Evolutionary conservation across 2,113 vertebrate genomes (phyloP), one percentile per base, ranked within the genome.

Genomic region (Sinocyclocheilus maitianheensis): DNA sequence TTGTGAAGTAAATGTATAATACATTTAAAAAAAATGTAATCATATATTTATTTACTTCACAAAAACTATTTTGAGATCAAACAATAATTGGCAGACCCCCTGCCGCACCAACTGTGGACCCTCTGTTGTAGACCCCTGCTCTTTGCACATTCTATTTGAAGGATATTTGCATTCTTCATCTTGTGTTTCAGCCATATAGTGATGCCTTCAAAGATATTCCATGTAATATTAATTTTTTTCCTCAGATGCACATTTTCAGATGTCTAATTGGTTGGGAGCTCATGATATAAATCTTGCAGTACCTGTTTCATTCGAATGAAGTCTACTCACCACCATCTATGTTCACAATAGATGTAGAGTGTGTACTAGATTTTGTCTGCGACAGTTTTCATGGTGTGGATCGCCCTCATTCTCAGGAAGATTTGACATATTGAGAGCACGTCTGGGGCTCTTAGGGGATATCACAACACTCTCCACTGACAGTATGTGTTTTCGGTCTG

Each of bases 371-470:
- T 85, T 87, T n/a, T 26, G 26, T 74, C 51, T 74, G 51, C 7
- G 67, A 74, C 67, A 74, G 30, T 84, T 84, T 84, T 40, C 60
- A 30, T 62, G 62, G 63, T 83, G 65, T 83, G 79, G 48, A 71
- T 77, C 53, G 46, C 10, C 78, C 60, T 85, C 43, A 40, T 88
- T 78, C 84, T 87, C 65, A 55, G 20, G 46, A 55, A 58, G 65
- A 81, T 81, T 77, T 75, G 65, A 88, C 83, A 77, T 75, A 81
- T 58, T 78, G 77, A 83, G 79, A 82, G 78, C 87, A 74, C 20
- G 22, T 78, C 79, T 82, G 60, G 37, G 55, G 30, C 77, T 63
- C 40, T 9, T 24, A 81, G 63, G 20, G 48, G 78, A 82, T 62
- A 24, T 67, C 71, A 18, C 78, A 75, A 40, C 20, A 43, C n/a